These are phyloP conservation scores for Drosophila fuyamai DNA, from an alignment of 1,140 invertebrate genomes.

Conservation along the genomic window DNA sequence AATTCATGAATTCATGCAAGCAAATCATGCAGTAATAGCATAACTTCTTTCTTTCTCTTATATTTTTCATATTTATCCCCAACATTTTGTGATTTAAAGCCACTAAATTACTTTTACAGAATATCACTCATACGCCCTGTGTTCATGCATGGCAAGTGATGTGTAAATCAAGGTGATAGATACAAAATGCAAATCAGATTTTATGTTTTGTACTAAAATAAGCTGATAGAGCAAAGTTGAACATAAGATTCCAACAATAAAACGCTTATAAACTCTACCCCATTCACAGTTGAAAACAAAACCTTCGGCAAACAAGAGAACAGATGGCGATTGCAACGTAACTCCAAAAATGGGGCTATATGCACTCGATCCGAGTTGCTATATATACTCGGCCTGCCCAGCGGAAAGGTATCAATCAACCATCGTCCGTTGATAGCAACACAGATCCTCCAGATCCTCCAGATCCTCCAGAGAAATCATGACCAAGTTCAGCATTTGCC, in stretches of 20 bases:
- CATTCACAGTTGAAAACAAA: background rate
- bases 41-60: background rate
- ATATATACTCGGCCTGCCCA: conserved; percentile 5
- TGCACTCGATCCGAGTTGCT: background rate
- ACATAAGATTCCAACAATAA: background rate
- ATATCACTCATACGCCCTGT: no score
- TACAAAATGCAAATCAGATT: no score
- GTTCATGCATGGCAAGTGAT: no score
- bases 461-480: conserved; percentile 21
- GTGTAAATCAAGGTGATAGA: no score
- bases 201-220: no score
- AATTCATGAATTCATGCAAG: no score
- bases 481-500: conserved; percentile 53
- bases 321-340: conserved; percentile 7
- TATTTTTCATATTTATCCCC: background rate
- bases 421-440: background rate
- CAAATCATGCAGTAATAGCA: background rate
- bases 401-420: conserved; percentile 8
- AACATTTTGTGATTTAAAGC: no score
- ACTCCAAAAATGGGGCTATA: background rate
- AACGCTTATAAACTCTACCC: background rate
- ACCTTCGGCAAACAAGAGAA: background rate
- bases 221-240: no score
- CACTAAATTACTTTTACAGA: no score
- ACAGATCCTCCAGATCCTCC: background rate